Conservation (phyloP, 2,797 vertebrate species). For the Synaphobranchus kaupii region DNA sequence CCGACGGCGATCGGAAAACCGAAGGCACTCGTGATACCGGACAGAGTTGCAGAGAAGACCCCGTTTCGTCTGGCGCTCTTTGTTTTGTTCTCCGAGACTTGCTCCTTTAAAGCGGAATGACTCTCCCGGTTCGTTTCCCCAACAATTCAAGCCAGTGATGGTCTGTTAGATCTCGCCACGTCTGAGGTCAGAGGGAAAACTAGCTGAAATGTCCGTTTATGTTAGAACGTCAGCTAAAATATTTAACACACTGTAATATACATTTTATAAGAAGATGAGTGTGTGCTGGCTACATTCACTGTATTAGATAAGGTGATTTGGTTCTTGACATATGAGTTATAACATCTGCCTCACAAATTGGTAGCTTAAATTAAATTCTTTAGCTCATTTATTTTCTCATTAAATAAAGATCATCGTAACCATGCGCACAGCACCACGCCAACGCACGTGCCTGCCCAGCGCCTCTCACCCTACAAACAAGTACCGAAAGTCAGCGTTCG, state of each 20-base stretch:
- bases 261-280: background rate
- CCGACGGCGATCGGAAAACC: background rate
- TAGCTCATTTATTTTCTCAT: background rate
- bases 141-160: background rate
- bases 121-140: background rate
- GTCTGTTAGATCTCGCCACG: background rate
- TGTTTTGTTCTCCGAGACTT: background rate
- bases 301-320: background rate
- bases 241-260: background rate
- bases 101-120: background rate
- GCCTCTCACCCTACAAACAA: background rate
- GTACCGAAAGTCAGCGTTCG: background rate
- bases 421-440: background rate
- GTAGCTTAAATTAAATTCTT: background rate
- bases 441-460: background rate
- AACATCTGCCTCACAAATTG: background rate
- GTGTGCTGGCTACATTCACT: background rate
- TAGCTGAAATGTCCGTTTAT: background rate
- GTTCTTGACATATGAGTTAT: background rate
- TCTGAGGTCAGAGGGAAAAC: background rate
- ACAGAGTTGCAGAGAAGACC: background rate
- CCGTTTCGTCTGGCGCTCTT: background rate
- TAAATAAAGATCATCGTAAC: background rate
- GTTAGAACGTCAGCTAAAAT: background rate
- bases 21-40: background rate